A percentile compares a stretch with the other conserved stretches of the same genome.
Conservation (phyloP, 2,113 vertebrate species). For the Syngnathus floridae region DNA sequence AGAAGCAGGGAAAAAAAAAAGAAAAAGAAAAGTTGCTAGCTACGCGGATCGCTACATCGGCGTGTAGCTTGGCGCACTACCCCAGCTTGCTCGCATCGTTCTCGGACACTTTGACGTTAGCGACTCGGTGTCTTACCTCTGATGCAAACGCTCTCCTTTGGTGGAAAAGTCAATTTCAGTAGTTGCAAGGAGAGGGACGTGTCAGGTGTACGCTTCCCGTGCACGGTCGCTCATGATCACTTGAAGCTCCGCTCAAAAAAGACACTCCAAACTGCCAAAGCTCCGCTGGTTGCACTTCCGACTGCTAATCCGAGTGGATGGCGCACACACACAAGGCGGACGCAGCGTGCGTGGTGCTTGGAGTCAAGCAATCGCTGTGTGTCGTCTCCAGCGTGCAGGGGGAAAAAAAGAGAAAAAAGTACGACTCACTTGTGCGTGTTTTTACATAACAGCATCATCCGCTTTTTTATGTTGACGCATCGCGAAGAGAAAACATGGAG, state of each 20-base stretch:
- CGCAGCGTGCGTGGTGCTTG: neutral
- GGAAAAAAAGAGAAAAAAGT: slow-evolving; percentile 35
- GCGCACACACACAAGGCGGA: neutral
- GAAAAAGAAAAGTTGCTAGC: slow-evolving; percentile 7
- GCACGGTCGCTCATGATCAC: slow-evolving; percentile 54
- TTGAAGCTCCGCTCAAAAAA: slow-evolving; percentile 19
- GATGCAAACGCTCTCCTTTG: neutral
- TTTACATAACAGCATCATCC: slow-evolving; percentile 79
- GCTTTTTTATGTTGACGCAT: slow-evolving; percentile 75
- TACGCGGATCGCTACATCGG: slow-evolving; percentile 2
- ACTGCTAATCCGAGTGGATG: neutral
- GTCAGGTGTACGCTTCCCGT: slow-evolving; percentile 60
- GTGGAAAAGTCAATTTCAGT: slow-evolving; percentile 23
- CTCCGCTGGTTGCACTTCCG: slow-evolving; percentile 8
- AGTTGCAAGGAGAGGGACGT: slow-evolving; percentile 28
- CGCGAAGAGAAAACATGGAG: slow-evolving; percentile 77
- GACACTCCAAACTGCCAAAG: slow-evolving; percentile 37
- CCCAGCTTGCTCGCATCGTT: slow-evolving; percentile 12
- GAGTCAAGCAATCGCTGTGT: neutral
- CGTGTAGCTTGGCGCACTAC: slow-evolving; percentile 13
- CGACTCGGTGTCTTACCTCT: slow-evolving; percentile 27
- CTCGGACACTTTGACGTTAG: slow-evolving; percentile 53
- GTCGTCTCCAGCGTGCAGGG: slow-evolving; percentile 10
- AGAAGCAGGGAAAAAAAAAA: neutral
- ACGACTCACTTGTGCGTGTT: slow-evolving; percentile 62